Conservation (phyloP, 2,797 vertebrate species). For the Hydrolagus colliei region DNA sequence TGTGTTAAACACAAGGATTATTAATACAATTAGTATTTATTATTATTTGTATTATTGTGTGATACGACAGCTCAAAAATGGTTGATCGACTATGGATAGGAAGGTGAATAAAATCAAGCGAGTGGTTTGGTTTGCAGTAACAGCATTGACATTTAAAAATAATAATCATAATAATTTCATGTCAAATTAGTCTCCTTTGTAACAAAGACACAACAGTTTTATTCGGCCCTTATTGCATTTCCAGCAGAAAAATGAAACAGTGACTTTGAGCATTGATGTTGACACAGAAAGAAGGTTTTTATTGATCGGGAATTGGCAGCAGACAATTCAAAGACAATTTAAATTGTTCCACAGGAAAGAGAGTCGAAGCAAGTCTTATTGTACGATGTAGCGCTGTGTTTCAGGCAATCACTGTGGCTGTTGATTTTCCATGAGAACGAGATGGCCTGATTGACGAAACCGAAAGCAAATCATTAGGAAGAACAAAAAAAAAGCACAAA, state of each 20-base stretch:
- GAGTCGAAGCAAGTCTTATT: conserved; percentile 8
- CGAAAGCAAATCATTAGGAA: conserved; percentile 2
- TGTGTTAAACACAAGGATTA: too few relatives aligned
- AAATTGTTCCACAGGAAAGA: conserved; percentile 17
- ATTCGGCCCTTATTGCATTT: too few relatives aligned
- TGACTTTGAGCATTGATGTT: background rate
- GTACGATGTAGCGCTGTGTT: background rate
- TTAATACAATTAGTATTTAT: too few relatives aligned
- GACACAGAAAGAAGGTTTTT: conserved; percentile 21
- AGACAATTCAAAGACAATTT: background rate
- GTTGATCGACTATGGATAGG: too few relatives aligned
- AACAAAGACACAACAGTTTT: too few relatives aligned
- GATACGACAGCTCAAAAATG: too few relatives aligned
- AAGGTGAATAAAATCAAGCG: too few relatives aligned
- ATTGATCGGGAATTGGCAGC: conserved; percentile 21
- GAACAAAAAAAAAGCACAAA: background rate
- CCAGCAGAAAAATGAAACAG: background rate
- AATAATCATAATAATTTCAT: too few relatives aligned
- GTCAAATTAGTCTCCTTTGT: too few relatives aligned
- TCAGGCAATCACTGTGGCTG: background rate
- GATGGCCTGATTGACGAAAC: background rate
- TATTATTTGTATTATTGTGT: too few relatives aligned
- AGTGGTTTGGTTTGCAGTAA: too few relatives aligned
- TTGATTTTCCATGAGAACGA: conserved; percentile 12
- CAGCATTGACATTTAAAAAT: too few relatives aligned